phyloP scores from a whole-genome alignment of 2,113 vertebrate genomes.

The Xiphophorus couchianus region DNA sequence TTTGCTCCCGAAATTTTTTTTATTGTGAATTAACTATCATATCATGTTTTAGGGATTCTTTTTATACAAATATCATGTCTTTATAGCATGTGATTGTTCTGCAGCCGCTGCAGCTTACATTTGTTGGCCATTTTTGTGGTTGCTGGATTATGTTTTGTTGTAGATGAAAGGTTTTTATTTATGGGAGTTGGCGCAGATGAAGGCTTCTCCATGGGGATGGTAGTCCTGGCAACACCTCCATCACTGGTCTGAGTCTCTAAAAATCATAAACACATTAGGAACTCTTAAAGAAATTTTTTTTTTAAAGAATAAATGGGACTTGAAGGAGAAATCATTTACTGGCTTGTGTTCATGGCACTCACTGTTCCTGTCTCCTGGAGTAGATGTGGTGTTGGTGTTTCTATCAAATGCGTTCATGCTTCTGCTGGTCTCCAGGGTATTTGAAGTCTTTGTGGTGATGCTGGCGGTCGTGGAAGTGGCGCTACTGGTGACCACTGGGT shows the following conservation, averaged over 20 bases:
- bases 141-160: rapidly evolving
- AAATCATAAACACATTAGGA: background rate
- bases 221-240: background rate
- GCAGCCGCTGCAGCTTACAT: background rate
- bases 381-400: background rate
- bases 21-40: no score
- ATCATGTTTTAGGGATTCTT: no score
- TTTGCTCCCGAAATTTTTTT: background rate
- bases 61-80: no score
- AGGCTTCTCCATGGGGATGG: background rate
- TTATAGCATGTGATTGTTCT: no score
- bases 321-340: no score
- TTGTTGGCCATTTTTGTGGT: background rate
- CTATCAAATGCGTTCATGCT: background rate
- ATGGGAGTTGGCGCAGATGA: background rate
- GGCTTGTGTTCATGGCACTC: background rate
- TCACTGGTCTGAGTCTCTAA: background rate
- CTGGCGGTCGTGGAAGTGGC: rapidly evolving
- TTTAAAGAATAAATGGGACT: background rate
- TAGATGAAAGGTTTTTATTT: background rate
- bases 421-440: rapidly evolving
- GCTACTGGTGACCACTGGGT: rapidly evolving
- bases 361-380: background rate
- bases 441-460: background rate
- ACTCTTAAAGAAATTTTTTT: background rate